Conservation (phyloP, 2,113 vertebrate species). For the Oreochromis aureus region DNA sequence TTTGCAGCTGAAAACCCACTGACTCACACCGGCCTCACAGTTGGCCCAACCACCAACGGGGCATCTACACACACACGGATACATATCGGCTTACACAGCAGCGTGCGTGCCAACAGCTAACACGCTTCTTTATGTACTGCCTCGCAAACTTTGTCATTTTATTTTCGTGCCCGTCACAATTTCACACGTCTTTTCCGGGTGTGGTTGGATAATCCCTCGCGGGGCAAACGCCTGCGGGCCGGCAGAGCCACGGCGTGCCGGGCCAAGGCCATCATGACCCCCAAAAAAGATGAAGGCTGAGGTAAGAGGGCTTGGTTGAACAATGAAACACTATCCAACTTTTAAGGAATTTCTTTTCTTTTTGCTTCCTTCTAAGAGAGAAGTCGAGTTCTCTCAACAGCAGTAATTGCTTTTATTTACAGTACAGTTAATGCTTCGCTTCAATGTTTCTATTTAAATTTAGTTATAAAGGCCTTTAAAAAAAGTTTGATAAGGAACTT, state of each 20-base stretch:
- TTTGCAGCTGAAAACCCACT: conserved; percentile 13
- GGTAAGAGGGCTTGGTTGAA: background rate
- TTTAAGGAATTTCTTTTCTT: background rate
- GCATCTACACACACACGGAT: background rate
- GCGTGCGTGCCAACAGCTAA: conserved; percentile 54
- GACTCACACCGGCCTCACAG: conserved; percentile 39
- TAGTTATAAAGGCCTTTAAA: background rate
- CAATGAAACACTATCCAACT: background rate
- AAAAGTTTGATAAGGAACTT: background rate
- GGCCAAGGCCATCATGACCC: conserved; percentile 26
- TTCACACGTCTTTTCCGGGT: conserved; percentile 71
- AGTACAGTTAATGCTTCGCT: background rate
- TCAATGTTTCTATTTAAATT: background rate
- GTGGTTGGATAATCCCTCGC: conserved; percentile 63
- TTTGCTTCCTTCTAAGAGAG: background rate
- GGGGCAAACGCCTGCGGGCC: conserved; percentile 29
- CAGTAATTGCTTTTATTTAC: background rate
- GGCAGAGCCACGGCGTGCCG: conserved; percentile 19
- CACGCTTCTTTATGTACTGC: conserved; percentile 49
- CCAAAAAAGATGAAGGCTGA: background rate
- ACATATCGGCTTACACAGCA: conserved; percentile 54
- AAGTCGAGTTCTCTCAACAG: background rate
- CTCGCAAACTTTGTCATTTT: conserved; percentile 57
- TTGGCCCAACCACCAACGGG: background rate
- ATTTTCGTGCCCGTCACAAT: conserved; percentile 70